A percentile compares a stretch with the other conserved stretches of the same genome.
phyloP scores from a whole-genome alignment of 1,140 invertebrate species.

The Amphibalanus amphitrite region DNA sequence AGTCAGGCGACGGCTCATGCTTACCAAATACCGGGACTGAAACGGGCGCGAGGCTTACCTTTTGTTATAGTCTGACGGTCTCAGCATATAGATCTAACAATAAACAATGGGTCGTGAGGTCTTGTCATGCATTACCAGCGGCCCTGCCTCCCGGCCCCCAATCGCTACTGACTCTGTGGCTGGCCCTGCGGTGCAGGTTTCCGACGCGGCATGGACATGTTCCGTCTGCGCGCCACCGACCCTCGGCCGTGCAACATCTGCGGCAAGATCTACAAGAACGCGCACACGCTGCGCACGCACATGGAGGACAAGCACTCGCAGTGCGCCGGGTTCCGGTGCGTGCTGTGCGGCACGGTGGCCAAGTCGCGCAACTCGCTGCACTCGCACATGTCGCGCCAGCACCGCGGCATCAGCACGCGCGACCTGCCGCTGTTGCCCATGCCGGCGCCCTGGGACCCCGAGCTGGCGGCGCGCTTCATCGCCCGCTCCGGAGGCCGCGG shows the following conservation, averaged over 20 bases:
- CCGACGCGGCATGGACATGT: conserved; percentile 41
- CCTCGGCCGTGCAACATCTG: conserved; percentile 78
- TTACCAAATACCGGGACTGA: too few species aligned
- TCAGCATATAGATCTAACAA: too few species aligned
- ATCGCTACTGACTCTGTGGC: too few species aligned
- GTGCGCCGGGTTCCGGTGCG: conserved; percentile 76
- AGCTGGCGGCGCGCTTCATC: conserved; percentile 41
- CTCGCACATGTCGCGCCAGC: conserved; percentile 80
- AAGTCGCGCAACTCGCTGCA: conserved; percentile 77
- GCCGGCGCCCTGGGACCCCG: conserved; percentile 75
- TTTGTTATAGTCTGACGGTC: too few species aligned
- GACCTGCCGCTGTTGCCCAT: conserved; percentile 74
- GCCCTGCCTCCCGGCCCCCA: too few species aligned
- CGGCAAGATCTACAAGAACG: conserved; percentile 63
- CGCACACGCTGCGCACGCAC: conserved; percentile 72
- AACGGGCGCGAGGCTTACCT: too few species aligned
- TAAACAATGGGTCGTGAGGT: too few species aligned
- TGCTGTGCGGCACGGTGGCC: conserved; percentile 75
- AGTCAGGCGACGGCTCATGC: too few species aligned
- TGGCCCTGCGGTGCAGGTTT: neutral
- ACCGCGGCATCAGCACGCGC: conserved; percentile 78
- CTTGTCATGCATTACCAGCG: too few species aligned
- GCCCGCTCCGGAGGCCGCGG: conserved; percentile 17
- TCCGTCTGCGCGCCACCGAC: conserved; percentile 71
- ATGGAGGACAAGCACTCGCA: conserved; percentile 82